These are phyloP conservation scores for Puffinus mauretanicus DNA, from an alignment of 2,113 vertebrate genomes.

Conservation along the genomic window DNA sequence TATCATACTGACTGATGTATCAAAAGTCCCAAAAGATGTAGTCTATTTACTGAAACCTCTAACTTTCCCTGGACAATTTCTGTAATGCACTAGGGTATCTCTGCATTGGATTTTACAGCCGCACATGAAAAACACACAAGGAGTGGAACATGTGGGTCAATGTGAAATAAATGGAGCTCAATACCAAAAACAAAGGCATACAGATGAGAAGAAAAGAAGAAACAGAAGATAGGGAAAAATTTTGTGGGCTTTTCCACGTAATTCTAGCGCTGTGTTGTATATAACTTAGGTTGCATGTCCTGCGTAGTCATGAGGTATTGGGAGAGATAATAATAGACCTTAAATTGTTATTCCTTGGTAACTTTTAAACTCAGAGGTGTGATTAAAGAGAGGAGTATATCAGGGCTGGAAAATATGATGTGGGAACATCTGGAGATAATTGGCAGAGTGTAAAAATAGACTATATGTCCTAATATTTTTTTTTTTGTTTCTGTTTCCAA, in stretches of 20 bases:
- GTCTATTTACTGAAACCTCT: background rate
- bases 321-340: background rate
- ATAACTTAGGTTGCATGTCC: background rate
- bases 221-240: background rate
- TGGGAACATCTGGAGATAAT: constrained; percentile 31
- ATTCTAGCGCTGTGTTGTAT: background rate
- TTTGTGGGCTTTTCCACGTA: background rate
- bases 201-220: background rate
- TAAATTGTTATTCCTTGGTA: background rate
- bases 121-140: background rate
- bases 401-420: background rate
- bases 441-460: background rate
- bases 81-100: background rate
- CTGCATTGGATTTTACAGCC: background rate
- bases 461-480: background rate
- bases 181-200: background rate
- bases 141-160: background rate
- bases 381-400: background rate
- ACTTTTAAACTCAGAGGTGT: background rate
- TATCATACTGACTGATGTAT: background rate
- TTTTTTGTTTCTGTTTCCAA: background rate
- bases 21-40: background rate
- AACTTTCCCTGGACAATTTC: background rate
- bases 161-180: background rate
- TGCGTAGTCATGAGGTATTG: background rate